A percentile compares a stretch with the other conserved stretches of the same genome.
Conservation (phyloP, 2,797 vertebrate species). For the Sebastiscus tertius region DNA sequence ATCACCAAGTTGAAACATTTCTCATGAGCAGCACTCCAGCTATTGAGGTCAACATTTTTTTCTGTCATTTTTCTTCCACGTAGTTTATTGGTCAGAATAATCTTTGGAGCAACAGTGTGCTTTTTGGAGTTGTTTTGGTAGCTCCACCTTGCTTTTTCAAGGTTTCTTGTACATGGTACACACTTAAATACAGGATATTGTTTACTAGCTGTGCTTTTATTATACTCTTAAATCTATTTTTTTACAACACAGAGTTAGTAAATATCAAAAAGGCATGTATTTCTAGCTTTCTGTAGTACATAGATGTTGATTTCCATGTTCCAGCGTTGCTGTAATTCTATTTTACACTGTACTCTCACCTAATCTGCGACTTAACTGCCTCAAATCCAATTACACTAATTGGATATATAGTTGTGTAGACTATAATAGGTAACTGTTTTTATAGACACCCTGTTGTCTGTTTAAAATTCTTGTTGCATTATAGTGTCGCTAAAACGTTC, state of each 20-base stretch:
- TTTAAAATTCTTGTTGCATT: constrained; percentile 27
- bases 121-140: constrained; percentile 1
- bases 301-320: constrained; percentile 40
- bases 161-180: neutral
- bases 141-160: neutral
- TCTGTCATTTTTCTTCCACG: constrained; percentile 31
- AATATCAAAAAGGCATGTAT: neutral
- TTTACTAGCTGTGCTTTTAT: neutral
- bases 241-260: neutral
- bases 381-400: constrained; percentile 78
- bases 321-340: constrained; percentile 49
- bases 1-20: constrained; percentile 67
- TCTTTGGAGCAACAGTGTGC: constrained; percentile 11
- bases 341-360: constrained; percentile 72
- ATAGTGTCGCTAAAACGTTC: neutral
- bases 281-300: constrained; percentile 9
- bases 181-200: neutral
- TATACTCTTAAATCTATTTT: neutral
- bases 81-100: constrained; percentile 15
- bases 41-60: constrained; percentile 57
- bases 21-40: constrained; percentile 39
- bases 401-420: constrained; percentile 67
- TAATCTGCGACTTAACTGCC: constrained; percentile 74
- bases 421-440: constrained; percentile 66
- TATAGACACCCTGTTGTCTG: constrained; percentile 34